A percentile compares a stretch with the other conserved stretches of the same genome.
phyloP scores from a whole-genome alignment of 1,140 invertebrate genomes.

The Sminthurinus signatus region DNA sequence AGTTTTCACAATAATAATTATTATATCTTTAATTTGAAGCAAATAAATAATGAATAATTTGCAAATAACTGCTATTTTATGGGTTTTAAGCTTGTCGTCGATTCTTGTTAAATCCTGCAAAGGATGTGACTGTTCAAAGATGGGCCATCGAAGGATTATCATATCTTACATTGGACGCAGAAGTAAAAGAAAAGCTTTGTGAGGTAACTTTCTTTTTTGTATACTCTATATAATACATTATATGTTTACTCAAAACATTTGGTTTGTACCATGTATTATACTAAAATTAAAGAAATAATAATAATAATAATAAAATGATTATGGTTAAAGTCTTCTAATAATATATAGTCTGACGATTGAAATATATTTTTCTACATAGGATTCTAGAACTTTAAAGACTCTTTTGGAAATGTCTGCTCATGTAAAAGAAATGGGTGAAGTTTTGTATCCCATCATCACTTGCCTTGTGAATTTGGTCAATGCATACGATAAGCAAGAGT shows the following conservation, averaged over 20 bases:
- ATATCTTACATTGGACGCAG: conserved; percentile 94
- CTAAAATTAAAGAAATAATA: too few relatives aligned
- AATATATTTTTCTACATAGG: conserved; percentile 56
- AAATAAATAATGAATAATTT: too few relatives aligned
- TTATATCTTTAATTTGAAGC: too few relatives aligned
- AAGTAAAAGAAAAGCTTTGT: conserved; percentile 95
- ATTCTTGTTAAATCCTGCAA: conserved; percentile 78
- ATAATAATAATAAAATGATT: too few relatives aligned
- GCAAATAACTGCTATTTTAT: too few relatives aligned
- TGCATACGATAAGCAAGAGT: conserved; percentile 96
- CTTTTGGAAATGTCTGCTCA: conserved; percentile 36
- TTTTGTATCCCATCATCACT: conserved; percentile 79
- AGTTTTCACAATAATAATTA: too few relatives aligned
- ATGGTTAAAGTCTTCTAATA: too few relatives aligned
- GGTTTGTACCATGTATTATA: too few relatives aligned
- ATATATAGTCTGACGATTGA: too few relatives aligned
- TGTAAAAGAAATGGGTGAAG: conserved; percentile 23
- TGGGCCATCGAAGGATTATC: conserved; percentile 98
- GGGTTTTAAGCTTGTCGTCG: conserved; percentile 83
- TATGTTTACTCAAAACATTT: too few relatives aligned
- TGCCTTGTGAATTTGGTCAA: conserved; percentile 96
- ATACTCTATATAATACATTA: too few relatives aligned
- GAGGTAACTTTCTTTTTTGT: conserved; percentile 72
- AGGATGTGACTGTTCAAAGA: conserved; percentile 81
- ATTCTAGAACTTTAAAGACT: conserved; percentile 23